phyloP scores from a whole-genome alignment of 2,888 invertebrate genomes.

The Phyto melanocephala region DNA sequence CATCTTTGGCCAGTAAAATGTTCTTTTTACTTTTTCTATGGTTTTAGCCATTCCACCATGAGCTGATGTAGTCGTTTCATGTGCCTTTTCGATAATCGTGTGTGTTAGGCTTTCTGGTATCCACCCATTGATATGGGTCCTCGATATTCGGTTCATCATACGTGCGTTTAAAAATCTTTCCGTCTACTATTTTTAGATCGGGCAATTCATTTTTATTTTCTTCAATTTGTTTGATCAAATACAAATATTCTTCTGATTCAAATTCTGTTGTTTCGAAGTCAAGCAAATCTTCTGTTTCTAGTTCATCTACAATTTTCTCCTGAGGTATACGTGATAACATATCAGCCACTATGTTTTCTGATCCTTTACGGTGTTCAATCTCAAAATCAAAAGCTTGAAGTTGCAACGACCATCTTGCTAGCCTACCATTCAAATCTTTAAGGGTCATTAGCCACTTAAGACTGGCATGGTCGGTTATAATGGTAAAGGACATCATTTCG shows the following conservation, averaged over 20 bases:
- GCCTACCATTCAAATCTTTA: not conserved
- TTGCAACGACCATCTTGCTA: not conserved
- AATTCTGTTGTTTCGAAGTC: not conserved
- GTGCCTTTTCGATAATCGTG: too few species aligned
- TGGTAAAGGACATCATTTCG: too few species aligned
- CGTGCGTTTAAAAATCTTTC: not conserved
- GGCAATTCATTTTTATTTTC: not conserved
- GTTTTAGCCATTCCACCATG: too few species aligned
- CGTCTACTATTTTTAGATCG: not conserved
- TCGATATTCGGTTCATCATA: not conserved
- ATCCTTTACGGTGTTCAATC: not conserved
- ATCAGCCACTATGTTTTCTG: conserved; percentile 18
- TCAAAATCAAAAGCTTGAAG: too few species aligned
- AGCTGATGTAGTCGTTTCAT: too few species aligned
- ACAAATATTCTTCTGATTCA: not conserved
- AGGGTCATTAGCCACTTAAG: too few species aligned
- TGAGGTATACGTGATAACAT: not conserved
- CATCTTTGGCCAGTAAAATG: too few species aligned
- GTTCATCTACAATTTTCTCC: not conserved
- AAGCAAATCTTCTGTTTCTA: not conserved
- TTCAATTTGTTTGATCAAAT: not conserved
- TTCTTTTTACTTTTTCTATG: too few species aligned
- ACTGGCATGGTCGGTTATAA: too few species aligned
- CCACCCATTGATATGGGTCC: not conserved
- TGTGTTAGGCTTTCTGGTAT: too few species aligned